These are phyloP conservation scores for Troilus luridus DNA, from an alignment of 2,888 invertebrate genomes.

Conservation along the genomic window DNA sequence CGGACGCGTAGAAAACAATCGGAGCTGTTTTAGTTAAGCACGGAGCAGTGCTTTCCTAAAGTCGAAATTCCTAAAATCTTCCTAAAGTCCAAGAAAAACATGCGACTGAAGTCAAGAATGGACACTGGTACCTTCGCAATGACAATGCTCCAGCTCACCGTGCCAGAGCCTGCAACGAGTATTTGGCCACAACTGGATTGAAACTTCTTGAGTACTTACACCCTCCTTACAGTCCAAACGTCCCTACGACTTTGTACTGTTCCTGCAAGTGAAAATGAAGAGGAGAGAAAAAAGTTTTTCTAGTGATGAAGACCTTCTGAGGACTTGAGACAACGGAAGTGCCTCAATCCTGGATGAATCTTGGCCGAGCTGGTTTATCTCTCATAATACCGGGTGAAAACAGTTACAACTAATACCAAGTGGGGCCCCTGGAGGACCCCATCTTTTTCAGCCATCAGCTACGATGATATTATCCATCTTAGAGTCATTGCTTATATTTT, in stretches of 20 bases:
- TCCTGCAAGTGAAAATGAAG: conserved; percentile 18
- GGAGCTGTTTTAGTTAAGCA: not conserved
- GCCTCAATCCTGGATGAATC: not conserved
- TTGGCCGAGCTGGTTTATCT: conserved; percentile 15
- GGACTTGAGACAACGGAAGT: conserved; percentile 8
- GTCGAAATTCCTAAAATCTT: no score
- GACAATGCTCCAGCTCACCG: no score
- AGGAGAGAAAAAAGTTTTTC: conserved; percentile 10
- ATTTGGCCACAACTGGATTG: conserved; percentile 37
- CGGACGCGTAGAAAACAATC: not conserved
- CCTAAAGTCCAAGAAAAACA: not conserved
- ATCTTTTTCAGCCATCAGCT: no score
- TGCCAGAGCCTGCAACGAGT: not conserved
- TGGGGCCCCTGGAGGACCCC: no score
- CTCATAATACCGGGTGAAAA: no score
- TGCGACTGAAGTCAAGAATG: not conserved
- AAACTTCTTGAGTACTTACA: conserved; percentile 22
- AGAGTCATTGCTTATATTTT: no score
- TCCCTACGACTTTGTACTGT: not conserved
- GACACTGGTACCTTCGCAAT: conserved; percentile 27
- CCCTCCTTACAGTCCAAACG: not conserved
- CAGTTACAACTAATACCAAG: no score
- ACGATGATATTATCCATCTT: no score
- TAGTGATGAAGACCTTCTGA: conserved; percentile 12
- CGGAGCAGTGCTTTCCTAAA: not conserved